Evolutionary conservation across 2,888 invertebrate genomes (phyloP), one percentile per base, ranked within the genome.

Genomic region (Ochropacha duplaris): DNA sequence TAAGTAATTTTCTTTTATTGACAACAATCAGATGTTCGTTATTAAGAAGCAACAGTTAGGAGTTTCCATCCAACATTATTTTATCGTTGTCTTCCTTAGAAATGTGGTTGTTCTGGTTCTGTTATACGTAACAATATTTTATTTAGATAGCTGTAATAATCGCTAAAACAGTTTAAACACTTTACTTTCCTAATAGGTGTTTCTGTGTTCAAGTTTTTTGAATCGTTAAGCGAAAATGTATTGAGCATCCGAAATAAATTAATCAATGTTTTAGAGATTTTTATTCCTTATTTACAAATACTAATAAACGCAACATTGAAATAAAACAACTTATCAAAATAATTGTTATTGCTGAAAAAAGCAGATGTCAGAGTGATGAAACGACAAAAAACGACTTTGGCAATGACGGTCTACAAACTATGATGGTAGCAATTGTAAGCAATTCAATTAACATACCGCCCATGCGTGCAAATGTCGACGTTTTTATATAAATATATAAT

Each of bases 381-480:
- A 61, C 54, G 54, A 56, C 68, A 79, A 81, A 84, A 82, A 81
- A 74, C 59, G 12, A 66, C 64, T 70, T 72, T 70, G 66, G 74
- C 70, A 70, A 66, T 60, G 63, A 60, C 69, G 72, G 62, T 72
- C 72, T 73, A 73, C 62, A 69, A 31, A 76, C 74, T 64, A 59
- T 72, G 78, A 79, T 76, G 73, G 75, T 66, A 77, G 74, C 79
- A 74, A 80, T 77, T 78, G 77, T 76, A 65, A 80, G 75, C 77
- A 67, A 85, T 87, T 84, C 78, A 84, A 87, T 87, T 86, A 88
- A 85, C 79, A 82, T 84, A 76, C 81, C 79, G 71, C 77, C 78
- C 76, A 80, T 80, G 71, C 76, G 85, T 79, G 84, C 88, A 87
- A 89, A 87, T 85, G 86, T 79, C 58, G 74, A 54, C 50, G 24